Percentiles rank a stretch among this genome's conserved stretches.
Evolutionary conservation across 2,113 vertebrate genomes (phyloP).

Genomic region (Motacilla alba): DNA sequence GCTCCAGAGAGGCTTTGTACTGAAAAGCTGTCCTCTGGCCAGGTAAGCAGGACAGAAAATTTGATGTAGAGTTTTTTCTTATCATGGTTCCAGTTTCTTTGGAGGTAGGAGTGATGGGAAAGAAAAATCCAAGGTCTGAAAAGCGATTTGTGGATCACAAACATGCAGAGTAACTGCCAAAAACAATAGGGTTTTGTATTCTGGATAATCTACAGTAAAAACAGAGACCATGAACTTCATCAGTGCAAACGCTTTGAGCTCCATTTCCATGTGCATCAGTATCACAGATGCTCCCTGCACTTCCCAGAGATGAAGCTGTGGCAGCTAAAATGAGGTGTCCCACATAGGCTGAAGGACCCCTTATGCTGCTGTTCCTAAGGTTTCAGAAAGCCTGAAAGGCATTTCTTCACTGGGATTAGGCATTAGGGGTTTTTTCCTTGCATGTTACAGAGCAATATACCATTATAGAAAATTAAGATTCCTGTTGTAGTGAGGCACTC

Average conservation of each 20-base stretch:
- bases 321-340: not conserved
- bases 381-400: not conserved
- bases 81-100: not conserved
- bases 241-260: not conserved
- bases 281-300: not conserved
- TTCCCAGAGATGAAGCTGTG: not conserved
- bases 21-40: not conserved
- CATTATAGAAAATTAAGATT: not conserved
- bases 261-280: rapidly evolving
- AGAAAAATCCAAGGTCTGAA: not conserved
- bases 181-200: not conserved
- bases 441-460: not conserved
- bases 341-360: not conserved
- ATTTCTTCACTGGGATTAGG: not conserved
- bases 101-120: not conserved
- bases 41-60: not conserved
- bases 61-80: not conserved
- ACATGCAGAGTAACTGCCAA: not conserved
- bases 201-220: not conserved
- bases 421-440: not conserved
- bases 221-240: not conserved
- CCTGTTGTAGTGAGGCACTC: not conserved
- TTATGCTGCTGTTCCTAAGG: not conserved
- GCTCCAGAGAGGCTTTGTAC: not conserved
- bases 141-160: not conserved